A percentile compares a stretch with the other conserved stretches of the same genome.
Conservation (phyloP, 30 jellyfish, hydroid and myxozoan genomes). For the Turritopsis rubra region DNA sequence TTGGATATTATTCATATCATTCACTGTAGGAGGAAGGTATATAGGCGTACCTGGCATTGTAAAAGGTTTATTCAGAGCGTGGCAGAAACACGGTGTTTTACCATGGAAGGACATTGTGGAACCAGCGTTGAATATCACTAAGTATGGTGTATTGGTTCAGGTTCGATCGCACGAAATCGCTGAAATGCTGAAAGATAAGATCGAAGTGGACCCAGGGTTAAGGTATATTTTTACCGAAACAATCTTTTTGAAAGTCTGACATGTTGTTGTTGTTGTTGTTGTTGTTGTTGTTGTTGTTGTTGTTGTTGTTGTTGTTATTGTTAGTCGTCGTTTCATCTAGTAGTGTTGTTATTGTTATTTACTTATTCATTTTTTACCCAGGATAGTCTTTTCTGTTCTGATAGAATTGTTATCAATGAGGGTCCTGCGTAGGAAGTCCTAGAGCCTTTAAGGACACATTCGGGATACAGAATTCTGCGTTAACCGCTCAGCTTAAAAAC, state of each 20-base stretch:
- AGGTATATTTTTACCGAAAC: not conserved
- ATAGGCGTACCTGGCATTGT: slow-evolving; percentile 86
- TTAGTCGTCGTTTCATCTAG: no score
- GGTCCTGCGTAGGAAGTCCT: no score
- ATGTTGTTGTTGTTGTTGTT: not conserved
- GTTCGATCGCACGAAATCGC: slow-evolving; percentile 57
- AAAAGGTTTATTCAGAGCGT: slow-evolving; percentile 75
- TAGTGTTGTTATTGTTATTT: no score
- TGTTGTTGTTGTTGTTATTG: not conserved
- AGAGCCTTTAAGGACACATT: no score
- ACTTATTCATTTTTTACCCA: no score
- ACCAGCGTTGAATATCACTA: slow-evolving; percentile 73
- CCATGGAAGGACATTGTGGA: slow-evolving; percentile 83
- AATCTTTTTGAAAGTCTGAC: not conserved
- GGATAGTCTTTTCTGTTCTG: no score
- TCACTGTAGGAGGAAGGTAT: slow-evolving; percentile 67
- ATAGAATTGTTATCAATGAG: no score
- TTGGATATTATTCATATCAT: no score
- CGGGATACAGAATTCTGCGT: no score
- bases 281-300: not conserved
- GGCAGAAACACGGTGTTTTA: slow-evolving; percentile 76
- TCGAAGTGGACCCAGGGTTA: slow-evolving; percentile 15
- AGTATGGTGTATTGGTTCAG: slow-evolving; percentile 51
- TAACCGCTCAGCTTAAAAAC: no score
- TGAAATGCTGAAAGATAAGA: not conserved